A percentile compares a stretch with the other conserved stretches of the same genome.
phyloP scores from a whole-genome alignment of 1,140 invertebrate genomes.

The Papilio glaucus region DNA sequence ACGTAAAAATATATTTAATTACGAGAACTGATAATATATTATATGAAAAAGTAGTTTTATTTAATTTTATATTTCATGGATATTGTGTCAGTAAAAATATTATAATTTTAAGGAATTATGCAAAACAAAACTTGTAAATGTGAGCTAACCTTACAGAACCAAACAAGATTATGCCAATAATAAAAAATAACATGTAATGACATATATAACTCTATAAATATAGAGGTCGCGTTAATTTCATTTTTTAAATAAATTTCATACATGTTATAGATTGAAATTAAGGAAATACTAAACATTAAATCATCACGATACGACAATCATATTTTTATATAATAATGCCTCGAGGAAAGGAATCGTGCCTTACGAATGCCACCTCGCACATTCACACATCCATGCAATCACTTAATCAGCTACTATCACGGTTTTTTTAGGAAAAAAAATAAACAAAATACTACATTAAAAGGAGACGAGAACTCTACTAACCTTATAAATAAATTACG shows the following conservation, averaged over 20 bases:
- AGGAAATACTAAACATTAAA: constrained; percentile 34
- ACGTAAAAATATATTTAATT: constrained; percentile 48
- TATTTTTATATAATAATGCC: constrained; percentile 55
- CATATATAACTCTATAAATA: constrained; percentile 19
- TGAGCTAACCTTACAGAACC: constrained; percentile 30
- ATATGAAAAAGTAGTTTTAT: constrained; percentile 17
- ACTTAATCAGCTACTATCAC: constrained; percentile 80
- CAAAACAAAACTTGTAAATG: constrained; percentile 26
- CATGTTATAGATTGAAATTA: constrained; percentile 17
- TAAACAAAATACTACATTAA: constrained; percentile 64
- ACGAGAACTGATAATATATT: constrained; percentile 46
- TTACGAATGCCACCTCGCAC: constrained; percentile 69
- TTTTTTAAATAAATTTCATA: constrained; percentile 26
- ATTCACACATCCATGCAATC: constrained; percentile 66
- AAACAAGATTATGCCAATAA: background rate
- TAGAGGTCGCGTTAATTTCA: background rate
- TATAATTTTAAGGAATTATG: constrained; percentile 1
- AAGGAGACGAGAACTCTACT: constrained; percentile 74
- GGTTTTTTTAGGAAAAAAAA: constrained; percentile 72
- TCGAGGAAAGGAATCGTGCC: constrained; percentile 74
- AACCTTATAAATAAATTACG: constrained; percentile 78
- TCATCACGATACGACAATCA: constrained; percentile 32
- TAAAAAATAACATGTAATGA: constrained; percentile 12
- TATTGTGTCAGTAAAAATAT: background rate
- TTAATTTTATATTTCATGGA: constrained; percentile 13